Conservation (phyloP, 2,113 vertebrate species). For the Passer domesticus region DNA sequence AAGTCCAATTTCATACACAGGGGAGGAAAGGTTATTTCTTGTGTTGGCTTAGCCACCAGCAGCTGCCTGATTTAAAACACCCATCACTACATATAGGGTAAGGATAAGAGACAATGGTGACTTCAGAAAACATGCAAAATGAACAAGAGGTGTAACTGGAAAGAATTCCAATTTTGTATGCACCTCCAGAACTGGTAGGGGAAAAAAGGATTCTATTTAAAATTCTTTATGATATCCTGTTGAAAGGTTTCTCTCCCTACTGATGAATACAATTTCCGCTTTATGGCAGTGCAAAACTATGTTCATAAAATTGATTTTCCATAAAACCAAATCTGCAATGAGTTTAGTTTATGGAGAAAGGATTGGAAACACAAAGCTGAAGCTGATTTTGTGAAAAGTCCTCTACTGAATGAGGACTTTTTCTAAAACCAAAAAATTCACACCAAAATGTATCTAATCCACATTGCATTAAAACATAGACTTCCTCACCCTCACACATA, state of each 20-base stretch:
- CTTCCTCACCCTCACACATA: not conserved
- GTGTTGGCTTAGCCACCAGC: not conserved
- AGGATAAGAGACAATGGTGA: not conserved
- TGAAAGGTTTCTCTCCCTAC: not conserved
- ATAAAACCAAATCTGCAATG: not conserved
- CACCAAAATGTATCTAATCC: not conserved
- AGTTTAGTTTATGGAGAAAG: not conserved
- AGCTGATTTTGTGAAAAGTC: not conserved
- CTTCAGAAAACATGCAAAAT: not conserved
- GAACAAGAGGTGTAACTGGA: not conserved
- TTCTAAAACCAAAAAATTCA: not conserved
- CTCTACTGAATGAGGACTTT: not conserved
- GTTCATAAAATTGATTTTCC: not conserved
- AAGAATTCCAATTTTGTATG: not conserved
- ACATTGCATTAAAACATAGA: not conserved
- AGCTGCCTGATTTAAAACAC: not conserved
- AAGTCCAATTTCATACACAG: not conserved
- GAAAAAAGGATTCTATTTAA: not conserved
- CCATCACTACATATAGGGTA: not conserved
- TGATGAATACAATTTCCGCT: not conserved
- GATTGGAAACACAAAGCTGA: not conserved
- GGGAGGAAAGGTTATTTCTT: not conserved
- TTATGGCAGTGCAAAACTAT: not conserved
- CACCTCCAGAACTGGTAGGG: accelerated
- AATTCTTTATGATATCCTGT: not conserved